phyloP scores from a whole-genome alignment of 1,140 invertebrate genomes.

The Drosophila mayri region DNA sequence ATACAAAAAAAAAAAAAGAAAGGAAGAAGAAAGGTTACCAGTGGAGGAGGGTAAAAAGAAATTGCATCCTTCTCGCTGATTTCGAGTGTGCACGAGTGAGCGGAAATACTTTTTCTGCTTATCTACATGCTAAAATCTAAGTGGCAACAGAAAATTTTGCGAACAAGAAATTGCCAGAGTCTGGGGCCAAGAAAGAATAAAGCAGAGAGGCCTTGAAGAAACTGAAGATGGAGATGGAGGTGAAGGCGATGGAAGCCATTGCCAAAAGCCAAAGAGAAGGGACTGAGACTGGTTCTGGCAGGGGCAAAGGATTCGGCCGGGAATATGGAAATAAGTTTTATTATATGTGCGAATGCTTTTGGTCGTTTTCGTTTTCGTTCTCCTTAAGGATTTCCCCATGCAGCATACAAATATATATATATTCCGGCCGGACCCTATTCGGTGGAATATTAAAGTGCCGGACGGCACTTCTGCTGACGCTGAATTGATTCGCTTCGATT shows the following conservation, averaged over 20 bases:
- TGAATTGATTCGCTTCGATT: slow-evolving; percentile 66
- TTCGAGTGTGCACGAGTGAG: slow-evolving; percentile 62
- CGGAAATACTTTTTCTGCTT: slow-evolving; percentile 73
- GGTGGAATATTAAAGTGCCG: slow-evolving; percentile 69
- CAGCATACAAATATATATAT: not conserved
- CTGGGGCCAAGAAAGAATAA: slow-evolving; percentile 23
- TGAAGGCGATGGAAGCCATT: not conserved
- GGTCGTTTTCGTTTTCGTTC: slow-evolving; percentile 25
- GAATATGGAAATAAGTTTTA: slow-evolving; percentile 68
- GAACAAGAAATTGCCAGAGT: slow-evolving; percentile 38
- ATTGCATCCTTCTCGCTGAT: slow-evolving; percentile 52
- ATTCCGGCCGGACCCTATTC: slow-evolving; percentile 23
- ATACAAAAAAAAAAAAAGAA: not conserved
- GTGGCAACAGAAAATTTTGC: slow-evolving; percentile 63
- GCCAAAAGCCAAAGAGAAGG: slow-evolving; percentile 16
- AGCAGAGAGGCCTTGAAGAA: slow-evolving; percentile 5
- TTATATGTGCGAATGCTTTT: slow-evolving; percentile 60
- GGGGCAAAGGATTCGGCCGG: slow-evolving; percentile 43
- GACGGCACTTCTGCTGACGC: slow-evolving; percentile 65
- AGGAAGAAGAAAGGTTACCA: slow-evolving; percentile 15
- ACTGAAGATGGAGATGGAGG: not conserved
- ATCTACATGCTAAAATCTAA: slow-evolving; percentile 77
- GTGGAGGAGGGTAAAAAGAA: slow-evolving; percentile 32
- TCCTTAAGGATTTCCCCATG: slow-evolving; percentile 29
- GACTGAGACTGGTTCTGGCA: not conserved